Evolutionary conservation across 37 sponge, comb jelly and placozoan species (phyloP), one percentile per base, ranked within the genome.

Genomic region (Tethya wilhelma): DNA sequence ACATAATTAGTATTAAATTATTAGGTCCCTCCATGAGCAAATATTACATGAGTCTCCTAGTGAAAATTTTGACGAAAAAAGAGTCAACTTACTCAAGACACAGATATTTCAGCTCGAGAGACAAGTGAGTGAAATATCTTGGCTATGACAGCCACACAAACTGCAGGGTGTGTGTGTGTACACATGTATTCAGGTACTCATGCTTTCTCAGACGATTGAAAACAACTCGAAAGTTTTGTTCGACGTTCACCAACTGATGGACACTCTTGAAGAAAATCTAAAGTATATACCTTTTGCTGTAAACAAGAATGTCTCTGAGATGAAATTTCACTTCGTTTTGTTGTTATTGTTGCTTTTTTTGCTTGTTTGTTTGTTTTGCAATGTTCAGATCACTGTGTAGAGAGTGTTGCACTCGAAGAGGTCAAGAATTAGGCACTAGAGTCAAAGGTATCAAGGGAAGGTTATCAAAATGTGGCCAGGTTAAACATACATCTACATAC

Each of bases 101-200:
- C 89, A 88, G 41, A n/a, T 92, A 43, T 39, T 85, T 49, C 93
- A 90, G 55, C 56, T 92, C 38, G 93, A 92, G 82, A 88, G 93
- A 75, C 93, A 92, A 63, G 93, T 90, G 25, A 53, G 73, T 77
- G 38, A 44, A 11, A 31, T 40, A 11, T 39, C 28, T 41, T 23
- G 4, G 36, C 7, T 34, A 77, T 17, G 22, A 7, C 6, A 36
- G 19, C 37, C 56, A 19, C 32, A 19, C 5, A 32, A 26, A 4
- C 39, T 3, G 4, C 19, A 9, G 63, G 74, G 71, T 59, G 44
- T 23, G 64, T 38, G 71, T 38, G 71, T 70, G 58, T 4, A 74
- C 12, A 17, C 59, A 2, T 56, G 2, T 67, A 33, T 31, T 0
- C 26, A 74, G 84, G 46, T 77, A 56, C 1, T 62, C 14, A 8